Evolutionary conservation across 2,113 vertebrate genomes (phyloP).

Genomic region (Lepisosteus oculatus): DNA sequence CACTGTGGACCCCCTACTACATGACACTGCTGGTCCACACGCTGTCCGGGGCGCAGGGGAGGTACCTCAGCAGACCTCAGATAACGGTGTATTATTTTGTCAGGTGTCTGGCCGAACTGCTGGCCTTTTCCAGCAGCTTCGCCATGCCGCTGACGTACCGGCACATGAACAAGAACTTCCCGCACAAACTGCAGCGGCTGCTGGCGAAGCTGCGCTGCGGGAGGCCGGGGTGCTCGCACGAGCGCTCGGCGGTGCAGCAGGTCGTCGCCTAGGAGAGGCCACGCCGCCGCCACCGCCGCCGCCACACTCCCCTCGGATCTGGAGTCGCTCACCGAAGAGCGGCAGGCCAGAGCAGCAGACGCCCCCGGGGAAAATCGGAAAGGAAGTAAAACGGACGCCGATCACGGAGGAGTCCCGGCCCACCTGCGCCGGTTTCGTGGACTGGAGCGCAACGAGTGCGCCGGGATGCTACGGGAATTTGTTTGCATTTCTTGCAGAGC

Average conservation of each 20-base stretch:
- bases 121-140: conserved; percentile 89
- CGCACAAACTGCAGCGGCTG: conserved; percentile 77
- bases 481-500: conserved; percentile 29
- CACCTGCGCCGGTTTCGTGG: conserved; percentile 17
- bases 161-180: conserved; percentile 88
- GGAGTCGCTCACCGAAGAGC: neutral
- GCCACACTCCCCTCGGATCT: neutral
- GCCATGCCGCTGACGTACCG: conserved; percentile 87
- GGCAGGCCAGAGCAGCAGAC: no score
- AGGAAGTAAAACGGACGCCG: neutral
- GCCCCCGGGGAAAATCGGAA: no score
- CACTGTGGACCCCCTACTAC: conserved; percentile 92
- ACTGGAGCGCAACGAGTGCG: conserved; percentile 41
- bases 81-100: conserved; percentile 69
- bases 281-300: neutral
- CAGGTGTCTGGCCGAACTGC: conserved; percentile 73
- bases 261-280: conserved; percentile 67
- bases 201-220: conserved; percentile 79
- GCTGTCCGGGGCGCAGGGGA: conserved; percentile 59
- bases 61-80: conserved; percentile 45
- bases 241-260: conserved; percentile 77
- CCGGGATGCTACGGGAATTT: conserved; percentile 43
- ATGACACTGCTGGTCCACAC: conserved; percentile 80
- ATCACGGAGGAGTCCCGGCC: neutral
- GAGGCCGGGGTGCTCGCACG: conserved; percentile 68